Conservation (phyloP, 2,113 vertebrate species). For the Cottus gobio region DNA sequence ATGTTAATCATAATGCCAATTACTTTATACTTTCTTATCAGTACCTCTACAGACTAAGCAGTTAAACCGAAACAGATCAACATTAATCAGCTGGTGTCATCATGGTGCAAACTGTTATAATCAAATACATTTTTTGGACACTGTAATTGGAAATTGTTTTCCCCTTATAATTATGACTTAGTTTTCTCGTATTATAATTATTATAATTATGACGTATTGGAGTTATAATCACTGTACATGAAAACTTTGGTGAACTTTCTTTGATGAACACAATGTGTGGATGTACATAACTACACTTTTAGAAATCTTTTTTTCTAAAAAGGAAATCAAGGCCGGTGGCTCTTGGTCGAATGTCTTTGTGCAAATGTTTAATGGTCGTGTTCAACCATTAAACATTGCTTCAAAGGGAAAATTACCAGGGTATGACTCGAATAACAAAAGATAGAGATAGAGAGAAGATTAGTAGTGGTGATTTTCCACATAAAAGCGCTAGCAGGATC, state of each 20-base stretch:
- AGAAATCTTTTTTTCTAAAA: background rate
- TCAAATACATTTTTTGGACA: slow-evolving; percentile 8
- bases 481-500: slow-evolving; percentile 58
- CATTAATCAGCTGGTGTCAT: slow-evolving; percentile 7
- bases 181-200: slow-evolving; percentile 28
- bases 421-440: slow-evolving; percentile 36
- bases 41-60: background rate
- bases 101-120: slow-evolving; percentile 1
- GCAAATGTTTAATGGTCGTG: background rate
- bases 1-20: background rate
- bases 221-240: slow-evolving; percentile 32
- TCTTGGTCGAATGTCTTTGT: slow-evolving; percentile 29
- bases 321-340: slow-evolving; percentile 8
- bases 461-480: slow-evolving; percentile 53
- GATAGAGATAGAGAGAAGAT: slow-evolving; percentile 21
- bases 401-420: slow-evolving; percentile 38
- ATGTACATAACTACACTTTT: slow-evolving; percentile 7
- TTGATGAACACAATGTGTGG: slow-evolving; percentile 6
- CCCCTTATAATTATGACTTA: slow-evolving; percentile 20
- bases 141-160: slow-evolving; percentile 27
- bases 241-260: slow-evolving; percentile 17
- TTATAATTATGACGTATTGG: slow-evolving; percentile 13
- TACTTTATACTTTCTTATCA: background rate
- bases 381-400: slow-evolving; percentile 24
- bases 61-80: slow-evolving; percentile 7